A percentile compares a stretch with the other conserved stretches of the same genome.
phyloP scores from a whole-genome alignment of 2,113 vertebrate species.

The Lipotes vexillifer region DNA sequence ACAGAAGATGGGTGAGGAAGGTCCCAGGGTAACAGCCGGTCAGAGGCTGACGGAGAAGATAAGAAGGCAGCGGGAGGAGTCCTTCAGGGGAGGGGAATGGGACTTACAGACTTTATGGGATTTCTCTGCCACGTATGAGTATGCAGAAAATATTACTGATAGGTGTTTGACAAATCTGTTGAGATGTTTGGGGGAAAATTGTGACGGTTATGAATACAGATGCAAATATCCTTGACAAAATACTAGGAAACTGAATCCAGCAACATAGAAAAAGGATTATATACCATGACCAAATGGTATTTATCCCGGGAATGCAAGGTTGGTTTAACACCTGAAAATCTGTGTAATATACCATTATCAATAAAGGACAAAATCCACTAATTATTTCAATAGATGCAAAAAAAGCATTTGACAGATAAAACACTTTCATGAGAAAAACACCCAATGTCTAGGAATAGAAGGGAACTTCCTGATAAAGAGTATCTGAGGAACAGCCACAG shows the following conservation, averaged over 20 bases:
- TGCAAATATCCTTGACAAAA: neutral
- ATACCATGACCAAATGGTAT: neutral
- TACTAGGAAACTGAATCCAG: neutral
- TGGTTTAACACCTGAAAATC: neutral
- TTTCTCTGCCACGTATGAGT: rapidly evolving
- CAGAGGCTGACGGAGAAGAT: neutral
- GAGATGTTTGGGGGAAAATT: rapidly evolving
- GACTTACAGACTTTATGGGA: rapidly evolving
- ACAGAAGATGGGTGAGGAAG: neutral
- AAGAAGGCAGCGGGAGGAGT: too few species aligned
- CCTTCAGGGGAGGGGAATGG: neutral
- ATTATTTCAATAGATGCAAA: neutral
- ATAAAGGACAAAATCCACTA: neutral
- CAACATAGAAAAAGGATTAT: rapidly evolving
- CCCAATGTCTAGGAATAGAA: too few species aligned
- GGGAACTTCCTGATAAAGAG: neutral
- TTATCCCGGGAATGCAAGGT: neutral
- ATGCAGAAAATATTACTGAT: rapidly evolving
- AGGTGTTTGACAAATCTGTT: neutral
- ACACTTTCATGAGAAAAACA: neutral
- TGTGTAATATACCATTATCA: rapidly evolving
- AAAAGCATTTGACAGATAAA: neutral
- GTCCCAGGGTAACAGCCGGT: rapidly evolving
- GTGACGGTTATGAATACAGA: neutral
- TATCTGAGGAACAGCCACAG: neutral